Evolutionary conservation across 2,888 invertebrate genomes (phyloP).

Genomic region (Drosophila flavopinicola): DNA sequence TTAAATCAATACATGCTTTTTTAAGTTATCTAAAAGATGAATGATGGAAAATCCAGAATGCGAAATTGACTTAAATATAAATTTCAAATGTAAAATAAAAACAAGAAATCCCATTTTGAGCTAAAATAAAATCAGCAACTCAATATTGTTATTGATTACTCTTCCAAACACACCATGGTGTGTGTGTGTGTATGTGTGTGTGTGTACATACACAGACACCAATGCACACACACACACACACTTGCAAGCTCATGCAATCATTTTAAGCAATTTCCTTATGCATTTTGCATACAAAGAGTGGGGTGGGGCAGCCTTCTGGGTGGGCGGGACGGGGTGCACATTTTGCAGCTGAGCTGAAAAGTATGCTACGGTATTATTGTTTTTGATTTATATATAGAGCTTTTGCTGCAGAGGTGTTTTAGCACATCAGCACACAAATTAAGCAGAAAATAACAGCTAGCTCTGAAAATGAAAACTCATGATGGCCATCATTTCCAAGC

Average conservation of each 20-base stretch:
- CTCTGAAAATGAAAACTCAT: constrained; percentile 51
- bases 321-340: background rate
- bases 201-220: background rate
- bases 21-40: too few species aligned
- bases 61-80: background rate
- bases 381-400: constrained; percentile 33
- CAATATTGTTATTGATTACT: constrained; percentile 38
- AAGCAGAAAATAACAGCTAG: constrained; percentile 44
- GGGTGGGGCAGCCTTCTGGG: constrained; percentile 18
- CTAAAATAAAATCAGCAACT: constrained; percentile 3
- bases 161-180: background rate
- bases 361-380: constrained; percentile 44
- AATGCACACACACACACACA: constrained; percentile 2
- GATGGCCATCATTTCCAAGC: constrained; percentile 57
- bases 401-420: constrained; percentile 54
- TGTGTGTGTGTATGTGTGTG: too few species aligned
- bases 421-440: constrained; percentile 57
- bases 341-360: constrained; percentile 38
- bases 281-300: constrained; percentile 29
- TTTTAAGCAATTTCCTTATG: constrained; percentile 38
- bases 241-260: constrained; percentile 21
- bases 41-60: background rate
- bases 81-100: background rate
- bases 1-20: too few species aligned
- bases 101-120: constrained; percentile 15